Evolutionary conservation across 2,113 vertebrate species (phyloP), one percentile per base, ranked within the genome.

Genomic region (Stictonetta naevosa): DNA sequence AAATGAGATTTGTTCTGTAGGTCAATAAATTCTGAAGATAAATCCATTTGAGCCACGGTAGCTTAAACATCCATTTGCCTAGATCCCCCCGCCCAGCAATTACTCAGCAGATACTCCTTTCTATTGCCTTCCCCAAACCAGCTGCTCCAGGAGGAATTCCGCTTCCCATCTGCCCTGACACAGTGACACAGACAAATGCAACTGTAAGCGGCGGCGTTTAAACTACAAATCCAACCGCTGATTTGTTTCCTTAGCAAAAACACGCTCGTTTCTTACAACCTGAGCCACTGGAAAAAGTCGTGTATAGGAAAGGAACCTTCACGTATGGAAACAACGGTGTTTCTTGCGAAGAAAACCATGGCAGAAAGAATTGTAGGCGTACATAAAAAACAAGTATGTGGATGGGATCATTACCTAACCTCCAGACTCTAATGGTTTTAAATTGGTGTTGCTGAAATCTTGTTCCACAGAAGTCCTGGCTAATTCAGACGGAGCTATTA

Each of bases 21-120:
- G 38, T 50, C 52, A 83, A n/a, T 63, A 63, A 64, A 78, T 86
- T 71, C 52, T 60, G 53, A 74, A 64, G 26, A 90, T 46, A 88
- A 67, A 90, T 44, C 55, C 73, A 5, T 63, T 31, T 83, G 58
- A 66, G 77, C 56, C 55, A 84, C 0, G 0, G 5, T 21, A 88
- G 81, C 42, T 28, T 76, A 38, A 60, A 8, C 3, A 21, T 86
- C 88, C 50, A 40, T 86, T 44, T 21, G n/a, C 64, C 31, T 2
- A 13, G 59, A 75, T 29, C 40, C 83, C 63, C 38, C n/a, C 21
- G 10, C 15, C 25, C 25, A 38, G 53, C 1, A 6, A 82, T 93
- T 93, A 84, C 53, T 96, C 88, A 93, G 93, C 93, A 93, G 69
- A 59, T 75, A 90, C 3, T 88, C 55, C 42, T n/a, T 60, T 80